Evolutionary conservation across 1,140 invertebrate genomes (phyloP).

Genomic region (Aphis gossypii): DNA sequence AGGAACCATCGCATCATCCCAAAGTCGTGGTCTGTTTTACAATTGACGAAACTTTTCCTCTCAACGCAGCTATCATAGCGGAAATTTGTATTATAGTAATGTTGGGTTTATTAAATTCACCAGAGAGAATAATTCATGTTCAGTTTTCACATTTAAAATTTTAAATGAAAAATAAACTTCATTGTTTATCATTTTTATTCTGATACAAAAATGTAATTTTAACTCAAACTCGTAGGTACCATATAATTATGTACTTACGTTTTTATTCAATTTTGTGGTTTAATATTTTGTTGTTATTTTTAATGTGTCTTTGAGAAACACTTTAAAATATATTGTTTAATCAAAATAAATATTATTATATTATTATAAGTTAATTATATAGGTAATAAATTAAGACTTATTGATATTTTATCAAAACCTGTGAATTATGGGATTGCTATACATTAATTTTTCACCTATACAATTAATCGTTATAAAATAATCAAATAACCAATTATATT

Average conservation of each 20-base stretch:
- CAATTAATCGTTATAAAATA: no score
- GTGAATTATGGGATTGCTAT: no score
- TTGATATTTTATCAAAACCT: neutral
- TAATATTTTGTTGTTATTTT: neutral
- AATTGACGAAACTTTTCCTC: neutral
- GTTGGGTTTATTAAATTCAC: neutral
- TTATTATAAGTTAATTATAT: neutral
- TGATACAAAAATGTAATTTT: neutral
- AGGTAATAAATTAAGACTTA: neutral
- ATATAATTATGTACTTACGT: neutral
- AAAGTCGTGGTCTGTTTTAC: conserved; percentile 5
- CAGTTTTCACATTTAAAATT: neutral
- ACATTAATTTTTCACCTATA: no score
- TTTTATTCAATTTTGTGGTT: neutral
- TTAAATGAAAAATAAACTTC: neutral
- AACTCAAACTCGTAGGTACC: neutral
- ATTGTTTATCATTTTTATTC: neutral
- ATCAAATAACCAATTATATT: no score
- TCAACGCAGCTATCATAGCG: neutral
- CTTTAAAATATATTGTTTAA: neutral
- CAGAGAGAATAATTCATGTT: neutral
- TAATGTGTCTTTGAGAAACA: neutral
- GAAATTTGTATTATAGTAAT: neutral
- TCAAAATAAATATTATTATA: no score
- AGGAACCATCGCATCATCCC: neutral